Base-by-base conservation (phyloP, 2,113 vertebrate species). In the Seriola aureovittata region DNA sequence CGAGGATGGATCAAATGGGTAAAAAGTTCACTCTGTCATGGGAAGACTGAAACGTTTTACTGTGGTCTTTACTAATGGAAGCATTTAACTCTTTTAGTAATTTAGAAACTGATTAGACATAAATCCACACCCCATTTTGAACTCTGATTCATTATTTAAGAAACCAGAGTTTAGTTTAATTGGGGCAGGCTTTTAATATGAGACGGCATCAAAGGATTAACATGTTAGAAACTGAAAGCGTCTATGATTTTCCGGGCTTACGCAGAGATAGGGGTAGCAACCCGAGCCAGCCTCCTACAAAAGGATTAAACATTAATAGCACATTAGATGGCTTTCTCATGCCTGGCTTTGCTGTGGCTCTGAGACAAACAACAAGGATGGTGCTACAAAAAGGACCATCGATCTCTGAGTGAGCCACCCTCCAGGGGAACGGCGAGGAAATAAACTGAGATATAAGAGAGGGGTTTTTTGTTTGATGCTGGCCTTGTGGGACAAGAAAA, bases 251-350 rank as follows among this genome's bases (percentile, higher is more conserved):
- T 82, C 44, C 29, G 12, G 29, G 3, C 3, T 40, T 71, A 21
- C 11, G 16, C 12, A 19, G 55, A 64, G 60, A 74, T 66, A 38
- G 36, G 48, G 44, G 57, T 57, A 67, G 4, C 5, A 71, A 80
- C 19, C 71, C 1, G 8, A 81, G 71, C 44, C 58, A 71, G 44
- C 59, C 62, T 81, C 65, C 54, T 44, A 77, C 63, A 79, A 80
- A 85, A 69, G 60, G 81, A 91, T 90, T 85, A 84, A 85, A 88
- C 75, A 86, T 76, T 82, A 89, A 89, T 82, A 78, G 78, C 64
- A 83, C 72, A 88, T 82, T 75, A 84, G 54, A 75, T 78, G 75
- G 59, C 75, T 91, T 91, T 89, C 80, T 86, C 86, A 82, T 10
- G 58, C 87, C 78, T 87, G 62, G 21, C 74, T 87, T 78, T 83